These are phyloP conservation scores for Calcarius lapponicus DNA, from an alignment of 2,797 vertebrate species.

Conservation along the genomic window DNA sequence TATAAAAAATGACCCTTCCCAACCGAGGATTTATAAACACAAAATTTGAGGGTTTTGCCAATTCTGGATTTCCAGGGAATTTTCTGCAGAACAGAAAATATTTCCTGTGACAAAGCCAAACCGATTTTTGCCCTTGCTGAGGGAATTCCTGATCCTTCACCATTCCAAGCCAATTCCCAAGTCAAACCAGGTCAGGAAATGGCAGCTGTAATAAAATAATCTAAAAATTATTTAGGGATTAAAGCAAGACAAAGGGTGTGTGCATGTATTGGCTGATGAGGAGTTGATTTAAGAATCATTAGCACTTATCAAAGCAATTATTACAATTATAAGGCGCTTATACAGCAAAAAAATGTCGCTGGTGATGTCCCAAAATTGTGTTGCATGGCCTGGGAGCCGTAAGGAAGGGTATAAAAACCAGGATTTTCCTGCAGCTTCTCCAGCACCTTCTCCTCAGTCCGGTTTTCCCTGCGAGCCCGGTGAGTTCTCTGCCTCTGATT, in stretches of 20 bases:
- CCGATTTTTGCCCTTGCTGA: background rate
- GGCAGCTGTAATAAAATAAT: background rate
- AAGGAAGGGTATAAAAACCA: background rate
- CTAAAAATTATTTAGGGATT: slow-evolving; percentile 24
- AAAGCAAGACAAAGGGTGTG: background rate
- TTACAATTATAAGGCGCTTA: slow-evolving; percentile 42
- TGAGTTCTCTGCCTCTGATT: background rate
- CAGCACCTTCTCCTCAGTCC: background rate
- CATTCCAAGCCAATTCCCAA: background rate
- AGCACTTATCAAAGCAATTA: slow-evolving; percentile 17
- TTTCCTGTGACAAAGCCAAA: background rate
- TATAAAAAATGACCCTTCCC: background rate
- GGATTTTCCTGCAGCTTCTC: background rate
- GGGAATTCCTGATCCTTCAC: background rate
- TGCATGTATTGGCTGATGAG: background rate
- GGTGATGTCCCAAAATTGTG: background rate
- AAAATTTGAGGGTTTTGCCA: background rate
- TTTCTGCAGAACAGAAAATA: background rate
- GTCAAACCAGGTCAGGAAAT: background rate
- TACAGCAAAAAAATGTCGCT: slow-evolving; percentile 2
- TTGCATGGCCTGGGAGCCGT: background rate
- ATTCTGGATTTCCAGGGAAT: background rate
- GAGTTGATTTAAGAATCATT: slow-evolving; percentile 7
- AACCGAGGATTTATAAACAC: fast-evolving
- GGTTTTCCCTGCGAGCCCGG: background rate